Conservation (phyloP, 2,797 vertebrate genomes). For the Tympanoctomys barrerae region DNA sequence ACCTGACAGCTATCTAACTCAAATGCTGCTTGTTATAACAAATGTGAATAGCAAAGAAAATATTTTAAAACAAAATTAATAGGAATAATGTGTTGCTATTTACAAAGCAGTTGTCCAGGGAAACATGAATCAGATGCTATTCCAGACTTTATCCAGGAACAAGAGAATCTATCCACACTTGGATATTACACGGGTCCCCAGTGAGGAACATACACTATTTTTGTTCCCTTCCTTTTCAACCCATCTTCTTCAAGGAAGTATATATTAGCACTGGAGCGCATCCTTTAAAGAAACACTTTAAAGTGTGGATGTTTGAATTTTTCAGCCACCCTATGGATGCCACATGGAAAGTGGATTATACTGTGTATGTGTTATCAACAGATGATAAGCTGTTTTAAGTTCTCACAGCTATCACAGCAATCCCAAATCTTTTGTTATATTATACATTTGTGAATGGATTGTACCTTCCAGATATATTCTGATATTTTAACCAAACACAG, state of each 20-base stretch:
- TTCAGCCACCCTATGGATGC: neutral
- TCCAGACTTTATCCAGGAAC: conserved; percentile 18
- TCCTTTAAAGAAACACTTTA: conserved; percentile 22
- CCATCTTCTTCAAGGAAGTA: conserved; percentile 2
- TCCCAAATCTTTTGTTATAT: conserved; percentile 26
- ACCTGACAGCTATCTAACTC: conserved; percentile 13
- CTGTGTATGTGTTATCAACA: conserved; percentile 4
- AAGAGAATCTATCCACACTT: neutral
- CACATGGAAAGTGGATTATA: neutral
- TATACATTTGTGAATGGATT: conserved; percentile 29
- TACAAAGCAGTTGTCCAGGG: neutral
- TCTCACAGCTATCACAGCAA: neutral
- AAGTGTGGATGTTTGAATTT: neutral
- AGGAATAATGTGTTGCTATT: conserved; percentile 47
- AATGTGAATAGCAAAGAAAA: conserved; percentile 36
- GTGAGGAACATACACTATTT: neutral
- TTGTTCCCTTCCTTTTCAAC: conserved; percentile 10
- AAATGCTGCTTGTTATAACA: conserved; percentile 1
- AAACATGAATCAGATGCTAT: conserved; percentile 1
- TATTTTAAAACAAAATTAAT: conserved; percentile 62
- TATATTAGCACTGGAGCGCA: neutral
- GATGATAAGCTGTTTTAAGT: neutral
- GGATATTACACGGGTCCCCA: neutral
- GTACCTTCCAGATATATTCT: conserved; percentile 33
- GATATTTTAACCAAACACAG: conserved; percentile 48